Conservation (phyloP, 92 coral and sea anemone species). For the Chrysogorgia sp. region DNA sequence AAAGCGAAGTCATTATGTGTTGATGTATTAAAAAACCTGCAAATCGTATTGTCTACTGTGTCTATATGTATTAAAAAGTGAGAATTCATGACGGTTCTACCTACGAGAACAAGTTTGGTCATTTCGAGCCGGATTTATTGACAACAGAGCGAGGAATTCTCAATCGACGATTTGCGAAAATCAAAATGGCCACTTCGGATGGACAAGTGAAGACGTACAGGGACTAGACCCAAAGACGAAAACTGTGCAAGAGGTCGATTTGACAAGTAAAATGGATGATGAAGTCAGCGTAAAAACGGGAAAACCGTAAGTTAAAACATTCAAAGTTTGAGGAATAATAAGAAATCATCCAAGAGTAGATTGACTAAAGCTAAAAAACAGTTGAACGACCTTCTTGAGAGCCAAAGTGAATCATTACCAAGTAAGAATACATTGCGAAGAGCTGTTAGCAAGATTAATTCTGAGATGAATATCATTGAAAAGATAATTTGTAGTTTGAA, state of each 20-base stretch:
- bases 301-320: slow-evolving; percentile 40
- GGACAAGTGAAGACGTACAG: neutral
- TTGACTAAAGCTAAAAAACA: slow-evolving; percentile 49
- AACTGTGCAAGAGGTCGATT: neutral
- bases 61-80: too few relatives aligned
- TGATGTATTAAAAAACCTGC: too few relatives aligned
- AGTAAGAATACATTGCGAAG: slow-evolving; percentile 57
- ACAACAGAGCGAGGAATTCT: slow-evolving; percentile 6
- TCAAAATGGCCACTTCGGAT: slow-evolving; percentile 3
- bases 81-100: too few relatives aligned
- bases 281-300: slow-evolving; percentile 20
- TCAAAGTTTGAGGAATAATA: slow-evolving; percentile 16
- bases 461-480: slow-evolving; percentile 48
- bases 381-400: slow-evolving; percentile 38
- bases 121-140: slow-evolving; percentile 47
- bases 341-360: too few relatives aligned
- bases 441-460: slow-evolving; percentile 45
- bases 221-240: neutral
- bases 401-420: slow-evolving; percentile 30
- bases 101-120: slow-evolving; percentile 22
- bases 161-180: neutral
- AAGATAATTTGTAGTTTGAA: slow-evolving; percentile 51
- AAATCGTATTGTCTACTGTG: too few relatives aligned
- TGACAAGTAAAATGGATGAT: neutral
- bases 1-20: too few relatives aligned